phyloP scores from a whole-genome alignment of 1,140 invertebrate species.

The Zeugodacus cucurbitae region DNA sequence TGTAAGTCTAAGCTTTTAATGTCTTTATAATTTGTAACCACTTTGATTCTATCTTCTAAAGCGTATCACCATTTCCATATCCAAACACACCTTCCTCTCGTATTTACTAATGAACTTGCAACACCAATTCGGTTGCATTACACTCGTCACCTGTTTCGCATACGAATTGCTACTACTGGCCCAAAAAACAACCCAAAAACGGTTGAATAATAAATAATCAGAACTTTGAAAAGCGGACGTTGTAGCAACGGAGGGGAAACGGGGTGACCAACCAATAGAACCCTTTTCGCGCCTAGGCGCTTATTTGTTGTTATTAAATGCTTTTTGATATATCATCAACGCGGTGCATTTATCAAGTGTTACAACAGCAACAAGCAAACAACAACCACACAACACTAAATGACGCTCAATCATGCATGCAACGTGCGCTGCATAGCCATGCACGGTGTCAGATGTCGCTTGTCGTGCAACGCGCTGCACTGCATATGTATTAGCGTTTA shows the following conservation, averaged over 20 bases:
- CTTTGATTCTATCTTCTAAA: too few relatives aligned
- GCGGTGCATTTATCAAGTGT: not conserved
- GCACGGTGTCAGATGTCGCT: not conserved
- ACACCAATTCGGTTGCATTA: not conserved
- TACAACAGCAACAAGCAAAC: not conserved
- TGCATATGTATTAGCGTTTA: not conserved
- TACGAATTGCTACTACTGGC: not conserved
- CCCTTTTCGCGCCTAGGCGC: not conserved
- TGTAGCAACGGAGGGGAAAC: not conserved
- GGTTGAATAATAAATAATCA: not conserved
- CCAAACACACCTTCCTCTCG: too few relatives aligned
- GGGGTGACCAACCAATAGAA: not conserved
- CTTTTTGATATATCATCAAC: conserved; percentile 16
- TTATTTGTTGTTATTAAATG: conserved; percentile 33
- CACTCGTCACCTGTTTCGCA: not conserved
- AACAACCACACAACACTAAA: not conserved
- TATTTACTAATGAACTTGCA: too few relatives aligned
- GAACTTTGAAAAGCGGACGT: not conserved
- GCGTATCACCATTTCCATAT: too few relatives aligned
- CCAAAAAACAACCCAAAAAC: not conserved
- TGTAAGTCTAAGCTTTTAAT: too few relatives aligned
- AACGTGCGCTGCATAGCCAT: not conserved
- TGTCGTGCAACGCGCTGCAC: not conserved
- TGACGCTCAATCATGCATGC: conserved; percentile 9
- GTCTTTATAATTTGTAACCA: too few relatives aligned